A percentile compares a stretch with the other conserved stretches of the same genome.
These are phyloP conservation scores for Falco punctatus DNA, from an alignment of 2,113 vertebrate genomes.

Conservation along the genomic window DNA sequence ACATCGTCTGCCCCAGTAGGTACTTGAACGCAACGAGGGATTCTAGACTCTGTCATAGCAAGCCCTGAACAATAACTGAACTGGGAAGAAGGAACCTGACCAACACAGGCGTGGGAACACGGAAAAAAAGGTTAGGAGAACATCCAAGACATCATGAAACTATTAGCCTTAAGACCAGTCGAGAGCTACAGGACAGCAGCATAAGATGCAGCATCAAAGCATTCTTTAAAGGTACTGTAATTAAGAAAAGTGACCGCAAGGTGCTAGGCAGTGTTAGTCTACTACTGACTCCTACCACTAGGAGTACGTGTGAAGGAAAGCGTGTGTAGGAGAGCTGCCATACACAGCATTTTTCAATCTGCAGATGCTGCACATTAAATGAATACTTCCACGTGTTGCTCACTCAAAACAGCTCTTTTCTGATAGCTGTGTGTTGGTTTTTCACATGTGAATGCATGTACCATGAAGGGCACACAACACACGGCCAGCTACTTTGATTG, in stretches of 20 bases:
- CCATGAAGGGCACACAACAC: not conserved
- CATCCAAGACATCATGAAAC: not conserved
- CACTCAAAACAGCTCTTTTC: not conserved
- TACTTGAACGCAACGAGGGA: not conserved
- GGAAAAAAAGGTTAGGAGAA: not conserved
- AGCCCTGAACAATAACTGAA: not conserved
- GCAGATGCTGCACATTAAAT: not conserved
- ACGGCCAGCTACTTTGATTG: not conserved
- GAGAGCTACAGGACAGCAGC: not conserved
- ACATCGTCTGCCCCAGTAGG: not conserved
- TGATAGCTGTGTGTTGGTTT: not conserved
- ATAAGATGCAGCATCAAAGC: not conserved
- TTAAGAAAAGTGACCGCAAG: not conserved
- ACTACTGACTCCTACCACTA: not conserved
- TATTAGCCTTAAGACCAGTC: not conserved
- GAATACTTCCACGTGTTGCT: not conserved
- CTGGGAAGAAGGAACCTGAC: not conserved
- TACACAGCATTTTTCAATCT: not conserved
- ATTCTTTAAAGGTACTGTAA: not conserved
- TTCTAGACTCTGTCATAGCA: not conserved
- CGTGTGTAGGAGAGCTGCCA: not conserved
- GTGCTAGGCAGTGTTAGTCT: not conserved
- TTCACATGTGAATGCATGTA: rapidly evolving
- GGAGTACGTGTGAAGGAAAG: not conserved
- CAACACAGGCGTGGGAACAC: rapidly evolving